Conservation (phyloP, 37 sponge, comb jelly and placozoan species). For the Corticium candelabrum region DNA sequence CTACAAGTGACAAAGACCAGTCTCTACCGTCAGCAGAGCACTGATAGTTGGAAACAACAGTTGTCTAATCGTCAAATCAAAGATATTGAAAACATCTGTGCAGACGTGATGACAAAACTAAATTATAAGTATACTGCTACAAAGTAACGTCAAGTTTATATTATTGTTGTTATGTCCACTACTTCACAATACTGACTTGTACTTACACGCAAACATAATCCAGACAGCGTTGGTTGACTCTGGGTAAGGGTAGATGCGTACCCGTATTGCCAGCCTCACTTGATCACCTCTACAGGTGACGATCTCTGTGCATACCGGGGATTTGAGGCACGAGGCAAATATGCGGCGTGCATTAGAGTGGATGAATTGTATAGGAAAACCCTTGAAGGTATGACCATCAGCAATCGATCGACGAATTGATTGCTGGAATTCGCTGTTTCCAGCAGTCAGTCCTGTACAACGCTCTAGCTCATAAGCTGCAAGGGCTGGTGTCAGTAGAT, state of each 20-base stretch:
- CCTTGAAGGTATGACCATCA: conserved; percentile 94
- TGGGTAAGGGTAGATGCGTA: conserved; percentile 66
- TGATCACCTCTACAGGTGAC: conserved; percentile 78
- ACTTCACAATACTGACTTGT: conserved; percentile 58
- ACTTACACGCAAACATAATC: conserved; percentile 93
- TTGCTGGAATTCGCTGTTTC: conserved; percentile 91
- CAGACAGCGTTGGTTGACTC: conserved; percentile 86
- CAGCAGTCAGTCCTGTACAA: conserved; percentile 48
- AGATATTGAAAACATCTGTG: not conserved
- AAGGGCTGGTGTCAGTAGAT: conserved; percentile 80
- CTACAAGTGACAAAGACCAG: conserved; percentile 15
- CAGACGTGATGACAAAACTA: not conserved
- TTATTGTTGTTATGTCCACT: too few species aligned
- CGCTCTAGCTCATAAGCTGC: conserved; percentile 87
- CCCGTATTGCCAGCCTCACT: conserved; percentile 70
- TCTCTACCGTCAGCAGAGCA: not conserved
- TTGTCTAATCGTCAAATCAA: not conserved
- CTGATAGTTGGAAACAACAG: not conserved
- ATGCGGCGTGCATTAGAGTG: conserved; percentile 52
- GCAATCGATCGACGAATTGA: conserved; percentile 64
- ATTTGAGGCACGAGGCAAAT: conserved; percentile 75
- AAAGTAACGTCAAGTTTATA: too few species aligned
- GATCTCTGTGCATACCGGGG: conserved; percentile 82
- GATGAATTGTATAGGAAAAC: conserved; percentile 85
- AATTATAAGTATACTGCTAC: not conserved